Conservation (phyloP, 1,140 invertebrate genomes). For the Pogonus chalceus region DNA sequence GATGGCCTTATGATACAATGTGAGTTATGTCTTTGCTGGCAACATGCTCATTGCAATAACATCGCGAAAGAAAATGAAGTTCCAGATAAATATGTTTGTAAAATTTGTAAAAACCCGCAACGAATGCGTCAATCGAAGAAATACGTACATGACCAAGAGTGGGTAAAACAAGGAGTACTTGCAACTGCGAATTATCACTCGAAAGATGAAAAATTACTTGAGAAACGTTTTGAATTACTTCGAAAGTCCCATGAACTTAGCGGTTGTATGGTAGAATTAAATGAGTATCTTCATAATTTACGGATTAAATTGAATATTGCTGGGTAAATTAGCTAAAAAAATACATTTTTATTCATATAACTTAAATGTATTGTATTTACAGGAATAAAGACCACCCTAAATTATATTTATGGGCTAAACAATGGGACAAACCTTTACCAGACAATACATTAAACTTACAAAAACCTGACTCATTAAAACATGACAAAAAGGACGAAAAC, state of each 20-base stretch:
- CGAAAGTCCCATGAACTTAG: slow-evolving; percentile 61
- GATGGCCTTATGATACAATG: slow-evolving; percentile 93
- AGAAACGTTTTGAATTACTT: slow-evolving; percentile 39
- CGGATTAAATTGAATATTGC: slow-evolving; percentile 68
- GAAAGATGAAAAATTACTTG: slow-evolving; percentile 33
- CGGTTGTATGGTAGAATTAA: slow-evolving; percentile 55
- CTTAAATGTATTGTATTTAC: slow-evolving; percentile 18
- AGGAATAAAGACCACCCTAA: slow-evolving; percentile 73
- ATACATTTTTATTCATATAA: slow-evolving; percentile 11
- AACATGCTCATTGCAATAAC: slow-evolving; percentile 80
- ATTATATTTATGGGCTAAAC: slow-evolving; percentile 74
- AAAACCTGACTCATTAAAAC: background rate
- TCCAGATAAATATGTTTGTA: slow-evolving; percentile 84
- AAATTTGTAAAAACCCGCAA: slow-evolving; percentile 70
- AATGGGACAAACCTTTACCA: slow-evolving; percentile 55
- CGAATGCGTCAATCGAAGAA: slow-evolving; percentile 57
- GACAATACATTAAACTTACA: slow-evolving; percentile 25
- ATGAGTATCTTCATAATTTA: slow-evolving; percentile 58
- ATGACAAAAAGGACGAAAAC: background rate
- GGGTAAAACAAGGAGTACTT: slow-evolving; percentile 72
- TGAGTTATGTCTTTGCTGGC: slow-evolving; percentile 89
- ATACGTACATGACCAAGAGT: slow-evolving; percentile 77
- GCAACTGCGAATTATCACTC: slow-evolving; percentile 41
- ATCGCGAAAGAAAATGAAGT: slow-evolving; percentile 72
- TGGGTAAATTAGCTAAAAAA: slow-evolving; percentile 48